A percentile compares a stretch with the other conserved stretches of the same genome.
Evolutionary conservation across 2,797 vertebrate species (phyloP).

Genomic region (Leptoclinus maculatus): DNA sequence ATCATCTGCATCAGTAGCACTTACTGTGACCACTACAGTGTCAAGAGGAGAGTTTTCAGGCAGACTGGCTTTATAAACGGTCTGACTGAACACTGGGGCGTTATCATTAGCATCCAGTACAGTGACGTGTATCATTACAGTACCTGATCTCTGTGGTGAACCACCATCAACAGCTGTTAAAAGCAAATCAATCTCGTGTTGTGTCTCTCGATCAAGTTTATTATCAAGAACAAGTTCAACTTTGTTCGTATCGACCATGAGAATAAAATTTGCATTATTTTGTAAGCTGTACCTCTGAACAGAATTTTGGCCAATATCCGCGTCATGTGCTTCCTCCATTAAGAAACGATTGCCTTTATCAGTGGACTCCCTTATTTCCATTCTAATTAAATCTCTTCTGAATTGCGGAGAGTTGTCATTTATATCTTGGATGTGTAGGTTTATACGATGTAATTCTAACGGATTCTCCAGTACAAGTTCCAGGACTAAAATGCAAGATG

Average conservation of each 20-base stretch:
- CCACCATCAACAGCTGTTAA: not conserved
- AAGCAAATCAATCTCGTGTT: not conserved
- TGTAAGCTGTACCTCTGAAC: not conserved
- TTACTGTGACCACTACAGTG: not conserved
- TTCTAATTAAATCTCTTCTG: not conserved
- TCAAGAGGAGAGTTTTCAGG: not conserved
- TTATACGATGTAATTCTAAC: not conserved
- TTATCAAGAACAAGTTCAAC: not conserved
- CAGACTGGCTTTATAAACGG: not conserved
- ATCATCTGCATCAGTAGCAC: not conserved
- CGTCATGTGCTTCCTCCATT: not conserved
- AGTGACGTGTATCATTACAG: slow-evolving; percentile 49
- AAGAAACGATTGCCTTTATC: not conserved
- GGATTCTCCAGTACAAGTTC: not conserved
- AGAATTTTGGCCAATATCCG: not conserved
- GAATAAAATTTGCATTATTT: not conserved
- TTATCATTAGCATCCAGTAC: slow-evolving; percentile 50
- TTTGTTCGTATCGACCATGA: not conserved
- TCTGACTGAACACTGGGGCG: accelerated
- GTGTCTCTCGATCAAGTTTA: not conserved
- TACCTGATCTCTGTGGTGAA: slow-evolving; percentile 46
- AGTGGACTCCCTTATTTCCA: not conserved
- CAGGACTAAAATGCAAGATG: not conserved
- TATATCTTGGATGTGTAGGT: not conserved
- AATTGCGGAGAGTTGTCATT: not conserved